These are phyloP conservation scores for Archilochus colubris DNA, from an alignment of 2,113 vertebrate genomes.

Conservation along the genomic window DNA sequence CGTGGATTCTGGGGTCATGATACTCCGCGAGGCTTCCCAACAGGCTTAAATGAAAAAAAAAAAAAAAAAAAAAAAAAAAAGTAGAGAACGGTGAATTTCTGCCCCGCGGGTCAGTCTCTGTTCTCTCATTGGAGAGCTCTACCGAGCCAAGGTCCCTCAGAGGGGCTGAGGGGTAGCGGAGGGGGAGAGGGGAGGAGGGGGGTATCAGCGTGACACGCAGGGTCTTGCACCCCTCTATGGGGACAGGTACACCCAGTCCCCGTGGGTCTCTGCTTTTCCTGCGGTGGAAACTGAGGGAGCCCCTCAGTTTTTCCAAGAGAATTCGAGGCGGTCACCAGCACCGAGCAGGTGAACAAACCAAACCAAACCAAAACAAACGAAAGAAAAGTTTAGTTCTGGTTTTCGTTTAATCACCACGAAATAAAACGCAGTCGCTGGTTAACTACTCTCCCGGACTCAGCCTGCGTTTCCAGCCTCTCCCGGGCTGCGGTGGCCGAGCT, in stretches of 20 bases:
- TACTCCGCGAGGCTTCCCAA: not conserved
- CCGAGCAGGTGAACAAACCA: not conserved
- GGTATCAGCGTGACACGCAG: not conserved
- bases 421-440: not conserved
- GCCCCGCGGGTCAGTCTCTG: not conserved
- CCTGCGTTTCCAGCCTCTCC: not conserved
- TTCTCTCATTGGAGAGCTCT: not conserved
- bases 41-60: not conserved
- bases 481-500: not conserved
- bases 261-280: not conserved
- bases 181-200: too few relatives aligned
- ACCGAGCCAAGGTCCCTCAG: too few relatives aligned
- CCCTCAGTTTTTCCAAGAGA: fast-evolving
- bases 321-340: not conserved
- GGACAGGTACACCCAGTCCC: too few relatives aligned
- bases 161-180: not conserved
- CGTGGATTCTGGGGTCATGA: fast-evolving
- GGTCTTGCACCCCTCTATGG: not conserved
- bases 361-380: too few relatives aligned
- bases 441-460: not conserved
- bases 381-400: not conserved
- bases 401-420: not conserved
- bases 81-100: not conserved
- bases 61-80: not conserved
- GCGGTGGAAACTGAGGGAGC: not conserved